Evolutionary conservation across 2,888 invertebrate species (phyloP).

Genomic region (Adelognathus sp.): DNA sequence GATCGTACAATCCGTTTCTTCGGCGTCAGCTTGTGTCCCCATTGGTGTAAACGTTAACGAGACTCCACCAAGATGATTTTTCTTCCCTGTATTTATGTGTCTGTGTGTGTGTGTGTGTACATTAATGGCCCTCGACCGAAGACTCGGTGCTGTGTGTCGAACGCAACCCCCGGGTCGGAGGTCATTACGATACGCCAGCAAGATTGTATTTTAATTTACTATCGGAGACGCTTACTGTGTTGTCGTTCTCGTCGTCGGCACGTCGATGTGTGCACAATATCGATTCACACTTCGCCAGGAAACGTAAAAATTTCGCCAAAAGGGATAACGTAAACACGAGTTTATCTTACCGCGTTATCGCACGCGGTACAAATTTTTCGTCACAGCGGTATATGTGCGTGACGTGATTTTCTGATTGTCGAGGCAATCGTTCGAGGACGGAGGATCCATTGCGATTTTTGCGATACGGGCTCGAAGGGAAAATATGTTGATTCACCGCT

Average conservation of each 20-base stretch:
- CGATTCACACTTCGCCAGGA: neutral
- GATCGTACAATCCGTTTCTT: conserved; percentile 13
- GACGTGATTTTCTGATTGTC: neutral
- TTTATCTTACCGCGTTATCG: too few species aligned
- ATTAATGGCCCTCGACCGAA: conserved; percentile 18
- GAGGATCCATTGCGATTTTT: neutral
- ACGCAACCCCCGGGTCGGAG: conserved; percentile 66
- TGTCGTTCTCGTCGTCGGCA: neutral
- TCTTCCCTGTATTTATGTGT: conserved; percentile 18
- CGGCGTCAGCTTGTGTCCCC: neutral
- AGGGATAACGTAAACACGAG: neutral
- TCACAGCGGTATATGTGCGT: neutral
- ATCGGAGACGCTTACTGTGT: conserved; percentile 65
- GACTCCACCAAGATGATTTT: conserved; percentile 24
- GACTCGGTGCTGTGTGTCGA: conserved; percentile 35
- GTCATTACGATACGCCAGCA: conserved; percentile 71
- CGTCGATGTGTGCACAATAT: neutral
- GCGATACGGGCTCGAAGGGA: neutral
- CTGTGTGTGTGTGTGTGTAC: conserved; percentile 15
- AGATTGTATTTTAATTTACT: conserved; percentile 72
- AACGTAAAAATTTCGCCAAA: neutral
- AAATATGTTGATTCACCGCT: neutral
- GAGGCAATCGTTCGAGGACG: neutral
- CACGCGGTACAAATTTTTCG: neutral
- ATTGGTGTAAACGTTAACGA: conserved; percentile 27